A percentile compares a stretch with the other conserved stretches of the same genome.
Conservation (phyloP, 2,888 invertebrate species). For the Morpho helenor region DNA sequence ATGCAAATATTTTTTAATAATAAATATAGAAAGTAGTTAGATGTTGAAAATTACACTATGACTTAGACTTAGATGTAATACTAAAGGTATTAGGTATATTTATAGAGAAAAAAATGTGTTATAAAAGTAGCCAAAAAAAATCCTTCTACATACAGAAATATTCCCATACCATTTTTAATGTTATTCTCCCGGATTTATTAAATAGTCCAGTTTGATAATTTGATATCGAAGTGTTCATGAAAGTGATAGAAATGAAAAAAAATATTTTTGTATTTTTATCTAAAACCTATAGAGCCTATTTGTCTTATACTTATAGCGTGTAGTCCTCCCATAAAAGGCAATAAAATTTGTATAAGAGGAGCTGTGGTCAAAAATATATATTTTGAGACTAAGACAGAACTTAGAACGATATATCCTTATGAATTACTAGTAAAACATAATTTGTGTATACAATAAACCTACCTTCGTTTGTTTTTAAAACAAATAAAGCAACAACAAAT, state of each 20-base stretch:
- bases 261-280: constrained; percentile 73
- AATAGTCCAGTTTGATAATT: constrained; percentile 60
- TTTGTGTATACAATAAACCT: too few species aligned
- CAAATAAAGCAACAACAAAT: too few species aligned
- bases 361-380: constrained; percentile 12
- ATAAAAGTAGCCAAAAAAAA: constrained; percentile 34
- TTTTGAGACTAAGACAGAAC: background rate
- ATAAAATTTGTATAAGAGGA: constrained; percentile 17
- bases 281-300: constrained; percentile 47
- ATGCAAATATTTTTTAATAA: constrained; percentile 41
- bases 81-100: constrained; percentile 36
- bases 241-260: constrained; percentile 62
- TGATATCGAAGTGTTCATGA: constrained; percentile 72
- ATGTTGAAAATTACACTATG: constrained; percentile 53
- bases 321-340: constrained; percentile 45
- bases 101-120: constrained; percentile 52
- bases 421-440: too few species aligned
- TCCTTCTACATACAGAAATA: constrained; percentile 31
- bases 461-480: too few species aligned
- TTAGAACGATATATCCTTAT: too few species aligned
- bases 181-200: constrained; percentile 35
- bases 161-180: constrained; percentile 32
- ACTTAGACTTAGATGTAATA: constrained; percentile 21
- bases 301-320: constrained; percentile 31
- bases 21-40: constrained; percentile 54